These are phyloP conservation scores for Xestobium rufovillosum DNA, from an alignment of 2,888 invertebrate genomes.

Conservation along the genomic window DNA sequence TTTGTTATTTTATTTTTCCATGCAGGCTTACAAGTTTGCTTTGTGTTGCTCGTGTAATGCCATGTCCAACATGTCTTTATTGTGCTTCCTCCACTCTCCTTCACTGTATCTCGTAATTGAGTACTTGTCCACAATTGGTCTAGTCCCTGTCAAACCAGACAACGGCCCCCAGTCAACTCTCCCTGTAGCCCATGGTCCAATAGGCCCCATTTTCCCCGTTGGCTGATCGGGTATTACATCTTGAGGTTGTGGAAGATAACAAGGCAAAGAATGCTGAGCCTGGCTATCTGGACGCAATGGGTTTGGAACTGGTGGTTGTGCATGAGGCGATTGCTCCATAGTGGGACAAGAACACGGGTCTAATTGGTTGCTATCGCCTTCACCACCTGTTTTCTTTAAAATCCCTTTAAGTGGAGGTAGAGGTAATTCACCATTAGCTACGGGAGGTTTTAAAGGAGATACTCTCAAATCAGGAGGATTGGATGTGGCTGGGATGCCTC, in stretches of 20 bases:
- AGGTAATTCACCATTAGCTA: constrained; percentile 12
- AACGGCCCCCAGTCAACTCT: constrained; percentile 67
- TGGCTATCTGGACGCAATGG: constrained; percentile 13
- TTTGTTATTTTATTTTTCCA: background rate
- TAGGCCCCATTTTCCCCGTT: constrained; percentile 45
- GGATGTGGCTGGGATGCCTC: constrained; percentile 22
- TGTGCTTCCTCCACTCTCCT: constrained; percentile 58
- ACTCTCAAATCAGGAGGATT: constrained; percentile 23
- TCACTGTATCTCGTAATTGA: constrained; percentile 65
- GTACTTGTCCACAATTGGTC: constrained; percentile 69
- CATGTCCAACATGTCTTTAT: constrained; percentile 37
- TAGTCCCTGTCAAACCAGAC: constrained; percentile 61
- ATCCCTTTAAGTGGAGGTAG: constrained; percentile 19
- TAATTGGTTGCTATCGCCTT: constrained; percentile 2
- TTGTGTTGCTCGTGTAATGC: constrained; percentile 32
- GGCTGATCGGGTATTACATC: constrained; percentile 35
- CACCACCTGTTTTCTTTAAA: constrained; percentile 14
- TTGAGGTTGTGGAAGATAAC: constrained; percentile 51
- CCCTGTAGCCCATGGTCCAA: constrained; percentile 64
- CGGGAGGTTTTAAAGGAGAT: constrained; percentile 22
- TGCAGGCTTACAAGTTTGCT: constrained; percentile 34
- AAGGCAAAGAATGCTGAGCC: constrained; percentile 31
- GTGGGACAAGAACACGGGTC: constrained; percentile 5
- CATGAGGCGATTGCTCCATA: background rate
- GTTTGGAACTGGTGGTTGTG: constrained; percentile 19